Percentiles rank a stretch among this genome's conserved stretches.
phyloP scores from a whole-genome alignment of 2,888 invertebrate genomes.

The Eupithecia centaureata region DNA sequence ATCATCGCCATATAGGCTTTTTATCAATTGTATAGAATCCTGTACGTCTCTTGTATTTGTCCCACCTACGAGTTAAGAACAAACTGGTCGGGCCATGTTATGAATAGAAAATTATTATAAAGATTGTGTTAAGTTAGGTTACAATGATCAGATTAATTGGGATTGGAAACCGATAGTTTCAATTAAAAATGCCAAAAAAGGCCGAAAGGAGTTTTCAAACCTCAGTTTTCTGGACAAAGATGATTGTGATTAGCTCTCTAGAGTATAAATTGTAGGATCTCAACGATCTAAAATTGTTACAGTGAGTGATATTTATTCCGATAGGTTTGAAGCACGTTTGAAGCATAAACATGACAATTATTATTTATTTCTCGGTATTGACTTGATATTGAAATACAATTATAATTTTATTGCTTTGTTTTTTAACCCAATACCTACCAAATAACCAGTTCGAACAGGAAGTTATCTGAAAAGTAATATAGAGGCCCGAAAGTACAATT shows the following conservation, averaged over 20 bases:
- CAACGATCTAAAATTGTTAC: conserved; percentile 31
- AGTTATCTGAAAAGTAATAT: neutral
- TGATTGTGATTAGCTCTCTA: conserved; percentile 39
- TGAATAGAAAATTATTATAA: neutral
- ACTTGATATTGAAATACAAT: conserved; percentile 60
- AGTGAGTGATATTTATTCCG: conserved; percentile 51
- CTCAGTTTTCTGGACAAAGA: conserved; percentile 13
- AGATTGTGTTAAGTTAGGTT: neutral
- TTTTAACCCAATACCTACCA: neutral
- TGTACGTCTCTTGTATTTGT: neutral
- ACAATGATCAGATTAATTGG: neutral
- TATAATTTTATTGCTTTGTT: conserved; percentile 21
- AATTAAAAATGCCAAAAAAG: neutral
- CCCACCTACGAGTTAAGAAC: neutral
- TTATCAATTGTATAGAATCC: neutral
- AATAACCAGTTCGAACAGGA: neutral
- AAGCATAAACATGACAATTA: conserved; percentile 43
- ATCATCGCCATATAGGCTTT: no score
- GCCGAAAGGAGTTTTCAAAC: neutral
- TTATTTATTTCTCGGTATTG: conserved; percentile 59
- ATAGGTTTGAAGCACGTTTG: conserved; percentile 36
- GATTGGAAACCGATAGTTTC: conserved; percentile 10
- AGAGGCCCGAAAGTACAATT: neutral
- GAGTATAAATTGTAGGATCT: conserved; percentile 21
- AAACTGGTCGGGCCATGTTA: neutral